Evolutionary conservation across 2,888 invertebrate species (phyloP), one percentile per base, ranked within the genome.

Genomic region (Operophtera brumata): DNA sequence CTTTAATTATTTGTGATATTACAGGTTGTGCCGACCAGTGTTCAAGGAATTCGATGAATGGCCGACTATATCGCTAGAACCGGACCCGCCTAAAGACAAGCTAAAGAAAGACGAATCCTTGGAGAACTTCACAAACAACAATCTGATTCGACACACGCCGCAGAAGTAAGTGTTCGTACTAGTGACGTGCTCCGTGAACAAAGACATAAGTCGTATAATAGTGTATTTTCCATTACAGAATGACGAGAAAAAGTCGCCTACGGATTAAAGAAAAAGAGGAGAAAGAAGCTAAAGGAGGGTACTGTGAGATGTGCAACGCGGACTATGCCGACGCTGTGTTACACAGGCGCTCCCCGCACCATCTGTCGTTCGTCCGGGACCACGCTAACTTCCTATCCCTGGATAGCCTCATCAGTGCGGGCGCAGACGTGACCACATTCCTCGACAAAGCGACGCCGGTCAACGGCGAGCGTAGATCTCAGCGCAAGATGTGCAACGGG

Each of bases 301-400:
- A 94, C 74, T 96, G 95, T 86, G 95, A 96, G 84, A 94, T 96
- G 80, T 96, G 96, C 80, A 94, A 94, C 74, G 85, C 92, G 44
- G 94, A 94, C 69, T 96, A 95, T 80, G 91, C 91, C 55, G 94
- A 93, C 71, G 87, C 94, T 10, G 91, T 92, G 11, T 91, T 93
- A 60, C 96, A 96, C 73, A 86, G 95, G 13, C 93, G 94, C 62
- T 94, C 94, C 28, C 94, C 94, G 66, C 93, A 93, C 67, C 96
- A 96, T 82, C 84, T 93, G 50, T 93, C 93, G 62, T 94, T 95
- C 79, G 94, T 94, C 30, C 92, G 93, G 50, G 94, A 96, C 78
- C 93, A 93, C 67, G 91, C 92, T 62, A 95, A 95, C 81, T 96
- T 94, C 80, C 87, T 94, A 35, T 93, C 94, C 7, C 84, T 96